Percentiles rank a stretch among this genome's conserved stretches.
Conservation (phyloP, 2,888 invertebrate genomes). For the Apamea anceps region DNA sequence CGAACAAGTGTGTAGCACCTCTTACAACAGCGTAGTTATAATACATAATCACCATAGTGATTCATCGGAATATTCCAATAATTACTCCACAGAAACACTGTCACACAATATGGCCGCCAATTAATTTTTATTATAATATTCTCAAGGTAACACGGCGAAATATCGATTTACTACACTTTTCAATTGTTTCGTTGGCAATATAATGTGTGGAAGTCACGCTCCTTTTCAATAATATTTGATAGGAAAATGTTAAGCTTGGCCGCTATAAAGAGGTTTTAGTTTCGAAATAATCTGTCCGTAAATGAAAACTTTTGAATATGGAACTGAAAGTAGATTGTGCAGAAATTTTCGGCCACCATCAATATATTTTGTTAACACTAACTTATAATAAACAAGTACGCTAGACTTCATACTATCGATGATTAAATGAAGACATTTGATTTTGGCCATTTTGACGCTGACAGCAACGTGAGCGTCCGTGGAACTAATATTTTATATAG, state of each 20-base stretch:
- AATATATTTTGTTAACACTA: background rate
- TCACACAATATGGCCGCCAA: conserved; percentile 42
- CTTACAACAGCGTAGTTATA: background rate
- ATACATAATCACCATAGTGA: background rate
- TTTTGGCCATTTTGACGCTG: no score
- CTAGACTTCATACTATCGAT: no score
- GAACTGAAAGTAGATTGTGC: background rate
- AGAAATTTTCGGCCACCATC: background rate
- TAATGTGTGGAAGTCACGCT: conserved; percentile 58
- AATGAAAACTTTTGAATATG: background rate
- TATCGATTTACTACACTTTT: conserved; percentile 51
- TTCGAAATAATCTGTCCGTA: background rate
- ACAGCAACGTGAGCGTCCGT: no score
- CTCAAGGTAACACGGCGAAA: conserved; percentile 49
- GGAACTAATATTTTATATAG: no score
- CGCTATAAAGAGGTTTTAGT: background rate
- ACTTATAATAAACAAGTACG: no score
- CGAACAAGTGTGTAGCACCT: background rate
- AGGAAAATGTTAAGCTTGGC: conserved; percentile 12
- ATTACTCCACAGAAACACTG: conserved; percentile 34
- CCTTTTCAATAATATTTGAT: conserved; percentile 32
- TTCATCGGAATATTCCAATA: conserved; percentile 20
- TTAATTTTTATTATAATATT: conserved; percentile 53
- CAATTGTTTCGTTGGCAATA: conserved; percentile 33
- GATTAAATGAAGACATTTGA: no score